Base-by-base conservation (phyloP, 2,888 invertebrate species). In the Temnothorax ravouxi region DNA sequence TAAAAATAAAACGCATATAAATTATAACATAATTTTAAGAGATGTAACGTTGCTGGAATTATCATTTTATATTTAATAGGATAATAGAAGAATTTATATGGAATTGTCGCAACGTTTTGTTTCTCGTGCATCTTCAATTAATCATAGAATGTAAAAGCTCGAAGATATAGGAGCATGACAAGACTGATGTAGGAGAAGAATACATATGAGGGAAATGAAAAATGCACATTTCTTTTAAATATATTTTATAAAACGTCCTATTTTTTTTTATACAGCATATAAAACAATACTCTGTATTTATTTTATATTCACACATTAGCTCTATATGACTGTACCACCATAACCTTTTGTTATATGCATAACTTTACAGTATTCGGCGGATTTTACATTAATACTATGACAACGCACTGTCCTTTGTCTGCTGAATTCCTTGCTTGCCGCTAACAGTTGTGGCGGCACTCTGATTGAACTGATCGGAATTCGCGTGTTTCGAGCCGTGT, bases 201-300 rank as follows among this genome's bases (percentile, higher is more conserved):
- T 44, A 74, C 15, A 29, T 25, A 38, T 0, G 8, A 69, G 50
- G 71, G n/a, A 69, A 74, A 80, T 56, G 77, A 90, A 88, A 87
- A 85, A 87, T 76, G 66, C 86, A 89, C 85, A 54, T 47, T 59
- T 92, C 88, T 94, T 94, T 94, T 92, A 93, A 94, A 94, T 94
- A 94, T 95, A 94, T 94, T 95, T 94, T 95, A 95, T 94, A 95
- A 95, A 95, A 95, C 92, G 91, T 94, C 91, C 94, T 94, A 94
- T 94, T 94, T 67, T 34, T 34, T 34, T 94, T 94, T 94, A 93
- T 95, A 95, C 95, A 94, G 94, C 94, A 95, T 95, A 95, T 95
- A 95, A 95, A 95, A 95, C 95, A 95, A 95, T 95, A 95, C 94
- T 95, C 94, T 95, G 93, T 94, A 93, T 94, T 93, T 90, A 94